phyloP scores from a whole-genome alignment of 2,797 vertebrate species.

The Clamator glandarius region DNA sequence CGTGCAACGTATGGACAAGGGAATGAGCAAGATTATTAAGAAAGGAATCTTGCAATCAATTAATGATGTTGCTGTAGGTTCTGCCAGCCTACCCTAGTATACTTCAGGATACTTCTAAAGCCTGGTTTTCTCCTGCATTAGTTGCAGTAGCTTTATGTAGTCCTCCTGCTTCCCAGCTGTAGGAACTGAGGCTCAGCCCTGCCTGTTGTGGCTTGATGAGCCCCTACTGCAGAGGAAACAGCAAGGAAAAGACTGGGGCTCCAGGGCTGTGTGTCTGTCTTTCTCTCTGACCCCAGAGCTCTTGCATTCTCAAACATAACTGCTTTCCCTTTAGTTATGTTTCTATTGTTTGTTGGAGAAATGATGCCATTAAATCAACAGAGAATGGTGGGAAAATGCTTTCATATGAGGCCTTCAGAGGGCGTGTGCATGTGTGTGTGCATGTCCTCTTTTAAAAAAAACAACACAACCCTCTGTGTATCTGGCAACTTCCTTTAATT shows the following conservation, averaged over 20 bases:
- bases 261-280: not conserved
- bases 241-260: not conserved
- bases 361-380: constrained; percentile 59
- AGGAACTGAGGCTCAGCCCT: not conserved
- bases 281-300: constrained; percentile 1
- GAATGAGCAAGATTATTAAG: not conserved
- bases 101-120: not conserved
- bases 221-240: not conserved
- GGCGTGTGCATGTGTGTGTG: not conserved
- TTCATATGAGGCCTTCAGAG: constrained; percentile 41
- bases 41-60: not conserved
- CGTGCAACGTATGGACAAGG: not conserved
- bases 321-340: constrained; percentile 39
- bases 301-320: constrained; percentile 44
- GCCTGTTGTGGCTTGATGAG: not conserved
- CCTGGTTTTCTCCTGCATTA: not conserved
- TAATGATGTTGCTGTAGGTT: not conserved
- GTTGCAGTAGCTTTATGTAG: not conserved
- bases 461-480: not conserved
- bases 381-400: constrained; percentile 64
- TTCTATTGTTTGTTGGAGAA: constrained; percentile 39
- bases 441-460: not conserved
- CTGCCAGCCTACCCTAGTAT: not conserved
- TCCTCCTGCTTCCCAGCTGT: not conserved
- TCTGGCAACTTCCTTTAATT: constrained; percentile 48